Conservation (phyloP, 2,888 invertebrate species). For the Phania funesta region DNA sequence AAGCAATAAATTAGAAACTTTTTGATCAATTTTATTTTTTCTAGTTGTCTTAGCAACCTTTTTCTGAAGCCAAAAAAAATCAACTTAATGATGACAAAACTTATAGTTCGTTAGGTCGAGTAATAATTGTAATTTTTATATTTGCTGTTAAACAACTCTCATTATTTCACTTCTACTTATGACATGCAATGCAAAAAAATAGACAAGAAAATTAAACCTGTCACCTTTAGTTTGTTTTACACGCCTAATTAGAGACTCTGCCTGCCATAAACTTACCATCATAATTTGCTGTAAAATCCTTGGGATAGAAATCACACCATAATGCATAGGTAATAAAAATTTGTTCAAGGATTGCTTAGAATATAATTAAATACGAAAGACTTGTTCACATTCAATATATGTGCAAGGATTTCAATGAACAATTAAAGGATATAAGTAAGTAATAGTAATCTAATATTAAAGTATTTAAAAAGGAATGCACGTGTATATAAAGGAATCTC, state of each 20-base stretch:
- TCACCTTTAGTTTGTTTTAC: conserved; percentile 44
- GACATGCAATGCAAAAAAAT: too few relatives aligned
- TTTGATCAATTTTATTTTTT: too few relatives aligned
- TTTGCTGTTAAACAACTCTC: neutral
- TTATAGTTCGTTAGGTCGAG: too few relatives aligned
- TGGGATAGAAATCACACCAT: neutral
- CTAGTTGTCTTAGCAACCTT: too few relatives aligned
- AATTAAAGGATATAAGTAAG: neutral
- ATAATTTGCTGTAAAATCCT: neutral
- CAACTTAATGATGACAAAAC: too few relatives aligned
- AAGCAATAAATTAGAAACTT: too few relatives aligned
- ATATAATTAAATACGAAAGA: conserved; percentile 53
- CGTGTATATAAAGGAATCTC: neutral
- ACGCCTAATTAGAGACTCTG: conserved; percentile 30
- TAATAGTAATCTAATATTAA: conserved; percentile 50
- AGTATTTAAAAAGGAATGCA: conserved; percentile 4
- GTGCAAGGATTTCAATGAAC: too few relatives aligned
- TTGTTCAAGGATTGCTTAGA: conserved; percentile 29
- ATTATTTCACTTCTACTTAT: neutral
- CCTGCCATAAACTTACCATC: conserved; percentile 3
- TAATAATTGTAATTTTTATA: neutral
- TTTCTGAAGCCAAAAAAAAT: too few relatives aligned
- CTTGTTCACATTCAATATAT: neutral
- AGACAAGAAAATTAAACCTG: conserved; percentile 38
- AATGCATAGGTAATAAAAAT: conserved; percentile 9